Evolutionary conservation across 2,888 invertebrate species (phyloP).

Genomic region (Parnassius orleans): DNA sequence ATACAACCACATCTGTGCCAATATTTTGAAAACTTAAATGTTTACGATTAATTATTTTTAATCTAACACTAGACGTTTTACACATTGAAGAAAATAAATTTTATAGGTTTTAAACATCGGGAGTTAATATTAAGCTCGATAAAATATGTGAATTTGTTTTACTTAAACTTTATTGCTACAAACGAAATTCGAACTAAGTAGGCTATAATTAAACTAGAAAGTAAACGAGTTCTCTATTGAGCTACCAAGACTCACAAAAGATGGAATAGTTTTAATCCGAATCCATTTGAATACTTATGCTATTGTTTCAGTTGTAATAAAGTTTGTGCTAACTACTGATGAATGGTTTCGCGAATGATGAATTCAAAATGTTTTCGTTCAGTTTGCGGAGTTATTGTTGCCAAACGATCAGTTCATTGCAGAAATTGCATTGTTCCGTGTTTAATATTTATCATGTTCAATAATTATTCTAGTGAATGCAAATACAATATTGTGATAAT

Average conservation of each 20-base stretch:
- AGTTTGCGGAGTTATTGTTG: constrained; percentile 8
- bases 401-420: constrained; percentile 16
- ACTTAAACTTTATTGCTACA: too few relatives aligned
- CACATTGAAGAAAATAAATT: too few relatives aligned
- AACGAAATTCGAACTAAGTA: too few relatives aligned
- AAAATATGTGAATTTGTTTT: background rate
- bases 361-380: constrained; percentile 18
- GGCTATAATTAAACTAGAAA: too few relatives aligned
- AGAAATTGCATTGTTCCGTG: constrained; percentile 13
- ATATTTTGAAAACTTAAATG: too few relatives aligned
- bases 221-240: too few relatives aligned
- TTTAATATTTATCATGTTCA: constrained; percentile 19
- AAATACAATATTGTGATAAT: background rate
- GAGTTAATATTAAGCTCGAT: too few relatives aligned
- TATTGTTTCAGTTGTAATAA: constrained; percentile 8
- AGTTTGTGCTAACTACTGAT: background rate
- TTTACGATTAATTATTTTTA: too few relatives aligned
- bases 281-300: constrained; percentile 9
- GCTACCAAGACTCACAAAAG: too few relatives aligned
- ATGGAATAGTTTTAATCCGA: background rate
- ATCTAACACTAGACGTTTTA: too few relatives aligned
- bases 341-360: constrained; percentile 9
- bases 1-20: too few relatives aligned
- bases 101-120: too few relatives aligned
- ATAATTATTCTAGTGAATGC: constrained; percentile 17